Conservation (phyloP, 2,797 vertebrate genomes). For the Pipistrellus nathusii region DNA sequence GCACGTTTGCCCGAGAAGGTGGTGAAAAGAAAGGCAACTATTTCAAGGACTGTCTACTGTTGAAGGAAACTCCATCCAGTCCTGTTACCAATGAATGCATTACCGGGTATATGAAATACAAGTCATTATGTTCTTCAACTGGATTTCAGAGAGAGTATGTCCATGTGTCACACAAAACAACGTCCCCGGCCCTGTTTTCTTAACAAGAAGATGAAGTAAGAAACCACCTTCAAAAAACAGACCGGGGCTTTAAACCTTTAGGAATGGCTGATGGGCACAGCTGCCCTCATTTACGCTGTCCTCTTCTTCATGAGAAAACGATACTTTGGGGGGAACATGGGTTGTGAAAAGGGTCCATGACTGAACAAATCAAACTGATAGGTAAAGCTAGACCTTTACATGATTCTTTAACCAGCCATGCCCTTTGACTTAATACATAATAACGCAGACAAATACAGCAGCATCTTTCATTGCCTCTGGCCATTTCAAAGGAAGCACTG, state of each 20-base stretch:
- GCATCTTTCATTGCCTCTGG: neutral
- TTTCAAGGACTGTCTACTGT: neutral
- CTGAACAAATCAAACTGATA: neutral
- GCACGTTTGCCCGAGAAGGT: neutral
- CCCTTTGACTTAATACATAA: neutral
- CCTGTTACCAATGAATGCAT: neutral
- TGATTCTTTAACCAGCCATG: neutral
- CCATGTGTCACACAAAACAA: neutral
- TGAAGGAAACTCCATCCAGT: neutral
- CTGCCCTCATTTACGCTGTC: neutral
- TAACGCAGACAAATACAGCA: neutral
- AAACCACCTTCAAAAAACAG: neutral
- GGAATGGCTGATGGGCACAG: too few species aligned
- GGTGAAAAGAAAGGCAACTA: neutral
- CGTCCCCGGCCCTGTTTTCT: neutral
- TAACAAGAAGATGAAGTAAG: neutral
- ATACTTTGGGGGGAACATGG: neutral
- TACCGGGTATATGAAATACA: neutral
- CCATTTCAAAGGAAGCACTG: neutral
- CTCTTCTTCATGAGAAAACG: neutral
- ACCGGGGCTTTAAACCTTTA: neutral
- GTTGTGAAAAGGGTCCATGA: neutral
- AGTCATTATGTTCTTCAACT: neutral
- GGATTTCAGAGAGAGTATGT: neutral
- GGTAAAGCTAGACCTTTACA: neutral